phyloP scores from a whole-genome alignment of 2,113 vertebrate species.

The Malaclemys terrapin region DNA sequence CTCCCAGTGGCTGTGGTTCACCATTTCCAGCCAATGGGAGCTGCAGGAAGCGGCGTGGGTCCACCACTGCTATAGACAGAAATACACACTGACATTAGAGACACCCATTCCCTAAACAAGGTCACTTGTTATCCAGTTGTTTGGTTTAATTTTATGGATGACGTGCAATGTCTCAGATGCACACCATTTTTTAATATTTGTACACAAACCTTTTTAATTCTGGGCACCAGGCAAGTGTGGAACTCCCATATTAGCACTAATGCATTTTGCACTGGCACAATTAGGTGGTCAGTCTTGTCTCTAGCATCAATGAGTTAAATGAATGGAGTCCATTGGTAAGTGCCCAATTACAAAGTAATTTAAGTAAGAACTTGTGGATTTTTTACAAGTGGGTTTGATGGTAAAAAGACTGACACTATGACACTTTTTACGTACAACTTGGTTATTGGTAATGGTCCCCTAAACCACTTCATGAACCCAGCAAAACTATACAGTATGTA shows the following conservation, averaged over 20 bases:
- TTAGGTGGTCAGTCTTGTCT: conserved; percentile 7
- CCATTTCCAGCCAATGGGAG: too few species aligned
- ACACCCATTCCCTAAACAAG: conserved; percentile 13
- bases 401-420: conserved; percentile 68
- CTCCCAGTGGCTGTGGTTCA: too few species aligned
- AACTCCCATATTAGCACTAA: conserved; percentile 31
- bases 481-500: conserved; percentile 73
- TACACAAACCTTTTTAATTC: conserved; percentile 18
- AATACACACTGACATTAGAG: conserved; percentile 23
- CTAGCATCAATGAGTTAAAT: conserved; percentile 18
- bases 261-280: conserved; percentile 29
- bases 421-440: conserved; percentile 69
- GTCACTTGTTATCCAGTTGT: neutral
- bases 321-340: conserved; percentile 24
- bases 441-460: conserved; percentile 65
- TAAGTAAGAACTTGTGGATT: neutral
- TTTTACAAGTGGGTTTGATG: conserved; percentile 39
- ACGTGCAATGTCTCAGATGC: conserved; percentile 19
- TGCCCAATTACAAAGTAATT: conserved; percentile 46
- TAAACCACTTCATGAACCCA: conserved; percentile 70
- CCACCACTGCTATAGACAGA: neutral
- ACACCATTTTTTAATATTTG: conserved; percentile 27
- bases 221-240: conserved; percentile 45
- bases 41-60: too few species aligned
- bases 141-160: neutral